A percentile compares a stretch with the other conserved stretches of the same genome.
Conservation (phyloP, 2,888 invertebrate genomes). For the Lamellibrachia columna region DNA sequence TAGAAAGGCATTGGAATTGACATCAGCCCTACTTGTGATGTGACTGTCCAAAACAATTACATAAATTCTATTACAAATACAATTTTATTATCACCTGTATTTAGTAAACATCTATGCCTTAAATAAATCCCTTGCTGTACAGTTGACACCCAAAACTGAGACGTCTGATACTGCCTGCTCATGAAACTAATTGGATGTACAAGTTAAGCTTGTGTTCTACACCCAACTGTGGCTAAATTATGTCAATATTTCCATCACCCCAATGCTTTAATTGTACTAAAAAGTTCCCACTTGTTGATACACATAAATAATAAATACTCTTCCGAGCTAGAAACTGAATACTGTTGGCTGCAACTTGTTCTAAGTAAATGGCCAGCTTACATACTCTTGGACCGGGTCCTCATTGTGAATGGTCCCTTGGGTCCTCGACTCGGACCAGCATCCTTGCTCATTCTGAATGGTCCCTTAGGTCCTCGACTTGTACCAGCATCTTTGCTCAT, state of each 20-base stretch:
- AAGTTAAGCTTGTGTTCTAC: no score
- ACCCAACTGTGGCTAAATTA: no score
- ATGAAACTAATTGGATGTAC: neutral
- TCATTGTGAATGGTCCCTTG: conserved; percentile 6
- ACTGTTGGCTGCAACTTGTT: neutral
- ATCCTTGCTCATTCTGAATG: neutral
- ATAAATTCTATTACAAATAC: neutral
- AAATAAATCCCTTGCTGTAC: neutral
- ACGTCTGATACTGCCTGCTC: neutral
- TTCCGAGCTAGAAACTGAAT: neutral
- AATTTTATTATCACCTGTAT: neutral
- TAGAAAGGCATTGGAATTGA: no score
- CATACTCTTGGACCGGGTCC: conserved; percentile 16
- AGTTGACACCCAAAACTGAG: neutral
- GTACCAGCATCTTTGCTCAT: no score
- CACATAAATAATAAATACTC: neutral
- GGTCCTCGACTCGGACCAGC: neutral
- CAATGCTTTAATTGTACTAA: neutral
- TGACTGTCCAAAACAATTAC: no score
- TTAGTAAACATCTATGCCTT: neutral
- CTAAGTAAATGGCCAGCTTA: neutral
- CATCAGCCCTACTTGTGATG: no score
- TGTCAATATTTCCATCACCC: neutral
- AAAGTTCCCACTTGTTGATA: no score
- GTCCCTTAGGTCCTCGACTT: no score